Evolutionary conservation across 2,113 vertebrate genomes (phyloP).

Genomic region (Sylvilagus bachmani): DNA sequence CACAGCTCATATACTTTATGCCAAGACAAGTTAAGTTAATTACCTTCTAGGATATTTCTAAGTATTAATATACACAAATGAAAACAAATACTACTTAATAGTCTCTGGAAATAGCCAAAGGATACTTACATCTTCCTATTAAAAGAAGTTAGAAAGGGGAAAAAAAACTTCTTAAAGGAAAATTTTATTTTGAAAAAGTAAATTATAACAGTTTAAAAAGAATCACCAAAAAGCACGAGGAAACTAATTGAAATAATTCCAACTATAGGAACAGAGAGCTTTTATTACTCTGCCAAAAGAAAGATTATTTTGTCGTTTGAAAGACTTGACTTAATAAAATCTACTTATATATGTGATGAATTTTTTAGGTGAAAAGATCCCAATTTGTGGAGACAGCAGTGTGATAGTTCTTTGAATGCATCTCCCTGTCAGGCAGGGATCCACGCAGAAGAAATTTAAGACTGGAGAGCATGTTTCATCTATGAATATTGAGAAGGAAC

Average conservation of each 20-base stretch:
- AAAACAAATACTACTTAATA: conserved; percentile 70
- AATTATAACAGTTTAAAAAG: conserved; percentile 75
- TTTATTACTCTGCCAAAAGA: conserved; percentile 75
- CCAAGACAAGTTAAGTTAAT: conserved; percentile 73
- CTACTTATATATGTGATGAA: conserved; percentile 76
- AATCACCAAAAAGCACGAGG: conserved; percentile 69
- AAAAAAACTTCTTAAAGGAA: conserved; percentile 42
- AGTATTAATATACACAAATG: conserved; percentile 71
- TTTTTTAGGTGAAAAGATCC: conserved; percentile 67
- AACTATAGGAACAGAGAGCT: conserved; percentile 80
- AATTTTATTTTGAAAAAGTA: conserved; percentile 81
- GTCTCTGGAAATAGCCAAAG: conserved; percentile 70
- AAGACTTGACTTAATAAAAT: conserved; percentile 84
- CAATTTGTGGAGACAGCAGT: conserved; percentile 63
- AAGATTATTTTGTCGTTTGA: conserved; percentile 81
- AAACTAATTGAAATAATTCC: conserved; percentile 81
- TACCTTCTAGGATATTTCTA: conserved; percentile 71
- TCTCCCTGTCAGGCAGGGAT: not conserved
- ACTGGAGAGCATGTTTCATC: not conserved
- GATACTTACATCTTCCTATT: conserved; percentile 69
- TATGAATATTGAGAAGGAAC: conserved; percentile 54
- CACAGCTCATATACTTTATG: conserved; percentile 55
- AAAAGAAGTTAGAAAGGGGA: conserved; percentile 71
- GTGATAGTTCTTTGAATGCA: conserved; percentile 59
- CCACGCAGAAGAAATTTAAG: conserved; percentile 66